Base-by-base conservation (phyloP, 2,113 vertebrate species). In the Toxostoma redivivum region DNA sequence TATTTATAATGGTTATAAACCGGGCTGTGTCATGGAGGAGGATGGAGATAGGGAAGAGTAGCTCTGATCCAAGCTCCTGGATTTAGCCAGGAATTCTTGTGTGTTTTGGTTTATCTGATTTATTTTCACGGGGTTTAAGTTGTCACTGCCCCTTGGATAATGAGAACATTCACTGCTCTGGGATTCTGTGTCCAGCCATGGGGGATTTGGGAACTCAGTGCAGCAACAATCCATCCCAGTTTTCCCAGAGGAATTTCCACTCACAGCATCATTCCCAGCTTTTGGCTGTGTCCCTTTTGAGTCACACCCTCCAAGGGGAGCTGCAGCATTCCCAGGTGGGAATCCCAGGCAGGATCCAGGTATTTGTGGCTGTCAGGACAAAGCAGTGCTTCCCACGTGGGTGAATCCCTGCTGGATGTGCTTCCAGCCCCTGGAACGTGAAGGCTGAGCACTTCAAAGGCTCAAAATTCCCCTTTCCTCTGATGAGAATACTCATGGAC, bases 361-460 rank as follows among this genome's bases (percentile, higher is more conserved):
- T 47, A 2, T 38, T 10, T 28, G 57, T 28, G 72, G 44, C 1
- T 71, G n/a, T 18, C n/a, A 45, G 51, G 53, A 58, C 21, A 3
- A 28, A 81, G 40, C 20, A 21, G 3, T 10, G 6, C 22, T 77
- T 62, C 37, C 76, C 83, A 42, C 5, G 0, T 31, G 8, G 37
- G 24, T 17, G 24, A 40, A n/a, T 42, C 47, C 83, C 78, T 81
- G 58, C 44, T 48, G 86, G 18, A 14, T 61, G 57, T 64, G 45
- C 35, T 82, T 23, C 24, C 31, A 76, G 62, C 37, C 31, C 12
- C 31, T 42, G 15, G 70, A 64, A 67, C 33, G 2, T 5, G 70
- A 67, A 51, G 19, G 56, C 67, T 64, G 92, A 81, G 70, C 78
- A 82, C 66, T 79, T 85, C 44, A 64, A 71, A 90, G 61, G n/a